Base-by-base conservation (phyloP, 2,797 vertebrate genomes). In the Cossypha polioptera region DNA sequence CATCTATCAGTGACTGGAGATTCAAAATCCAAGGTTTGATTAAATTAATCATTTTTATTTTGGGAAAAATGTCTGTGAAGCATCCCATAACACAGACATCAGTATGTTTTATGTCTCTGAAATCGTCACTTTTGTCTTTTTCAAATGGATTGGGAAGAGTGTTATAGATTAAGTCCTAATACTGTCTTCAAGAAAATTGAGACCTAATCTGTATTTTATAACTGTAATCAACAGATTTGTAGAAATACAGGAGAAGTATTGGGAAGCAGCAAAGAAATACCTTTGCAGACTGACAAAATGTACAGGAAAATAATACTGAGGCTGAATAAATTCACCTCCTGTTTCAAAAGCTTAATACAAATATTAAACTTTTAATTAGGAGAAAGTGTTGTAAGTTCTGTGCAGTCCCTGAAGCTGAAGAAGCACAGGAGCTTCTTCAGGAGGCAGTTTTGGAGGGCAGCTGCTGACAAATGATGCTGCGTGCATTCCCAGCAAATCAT, bases 81-180 rank as follows among this genome's bases (percentile, higher is more conserved):
- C 43, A 77, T 77, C 66, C 69, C 33, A 33, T 40, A 88, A 61
- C 15, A 42, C 36, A 82, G 51, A 42, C 14, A 81, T 91, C 59
- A 53, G 14, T 65, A 59, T 85, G 54, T 15, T 16, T 78, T 24
- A 62, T 76, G 33, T 42, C 58, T 91, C 50, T 85, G 59, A 79
- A 88, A 71, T 87, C 69, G 35, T 88, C 61, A 67, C 35, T 93
- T 92, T 67, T 88, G 19, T 55, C 58, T 95, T 96, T 81, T 90
- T 78, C 53, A 76, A 28, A 86, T 65, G 38, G 42, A 61, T 68
- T 36, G 53, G 45, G 42, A 89, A 88, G 26, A 84, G 15, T 58
- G 29, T 83, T 92, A 90, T 50, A 57, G 78, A 91, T 92, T 85
- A 92, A 92, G 55, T 88, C 38, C 55, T 95, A 95, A 92, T 24